Percentiles rank a stretch among this genome's conserved stretches.
phyloP scores from a whole-genome alignment of 1,140 invertebrate genomes.

The Nymphalis io region DNA sequence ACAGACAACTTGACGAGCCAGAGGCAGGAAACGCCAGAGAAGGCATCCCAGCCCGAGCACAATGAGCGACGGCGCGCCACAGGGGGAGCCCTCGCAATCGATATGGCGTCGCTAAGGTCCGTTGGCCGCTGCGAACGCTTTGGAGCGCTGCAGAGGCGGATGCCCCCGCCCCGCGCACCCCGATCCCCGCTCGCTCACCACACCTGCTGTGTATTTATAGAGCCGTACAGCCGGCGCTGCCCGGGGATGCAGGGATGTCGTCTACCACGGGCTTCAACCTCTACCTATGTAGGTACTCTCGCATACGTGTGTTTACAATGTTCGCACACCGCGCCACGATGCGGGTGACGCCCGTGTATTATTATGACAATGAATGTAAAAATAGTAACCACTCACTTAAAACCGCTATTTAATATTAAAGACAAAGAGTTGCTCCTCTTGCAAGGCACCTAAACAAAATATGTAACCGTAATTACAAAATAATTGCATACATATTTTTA shows the following conservation, averaged over 20 bases:
- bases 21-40: conserved; percentile 73
- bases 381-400: conserved; percentile 51
- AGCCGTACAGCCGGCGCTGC: conserved; percentile 63
- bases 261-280: conserved; percentile 57
- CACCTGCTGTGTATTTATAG: conserved; percentile 80
- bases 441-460: no score
- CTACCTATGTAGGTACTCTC: conserved; percentile 46
- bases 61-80: conserved; percentile 74
- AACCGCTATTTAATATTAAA: conserved; percentile 26
- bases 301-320: conserved; percentile 38
- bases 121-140: conserved; percentile 75
- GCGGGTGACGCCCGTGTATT: conserved; percentile 57
- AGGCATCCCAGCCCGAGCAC: conserved; percentile 72
- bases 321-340: conserved; percentile 35
- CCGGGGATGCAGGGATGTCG: conserved; percentile 71
- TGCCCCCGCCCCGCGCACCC: conserved; percentile 63
- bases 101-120: conserved; percentile 80
- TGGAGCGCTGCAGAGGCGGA: conserved; percentile 75
- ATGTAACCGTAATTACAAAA: no score
- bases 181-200: conserved; percentile 58
- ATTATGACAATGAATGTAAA: conserved; percentile 64
- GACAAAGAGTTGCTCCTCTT: conserved; percentile 6
- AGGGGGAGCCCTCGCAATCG: conserved; percentile 79
- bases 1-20: conserved; percentile 63
- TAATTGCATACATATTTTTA: no score